Percentiles rank a stretch among this genome's conserved stretches.
Conservation (phyloP, 2,888 invertebrate species). For the Teinopalpus imperialis region DNA sequence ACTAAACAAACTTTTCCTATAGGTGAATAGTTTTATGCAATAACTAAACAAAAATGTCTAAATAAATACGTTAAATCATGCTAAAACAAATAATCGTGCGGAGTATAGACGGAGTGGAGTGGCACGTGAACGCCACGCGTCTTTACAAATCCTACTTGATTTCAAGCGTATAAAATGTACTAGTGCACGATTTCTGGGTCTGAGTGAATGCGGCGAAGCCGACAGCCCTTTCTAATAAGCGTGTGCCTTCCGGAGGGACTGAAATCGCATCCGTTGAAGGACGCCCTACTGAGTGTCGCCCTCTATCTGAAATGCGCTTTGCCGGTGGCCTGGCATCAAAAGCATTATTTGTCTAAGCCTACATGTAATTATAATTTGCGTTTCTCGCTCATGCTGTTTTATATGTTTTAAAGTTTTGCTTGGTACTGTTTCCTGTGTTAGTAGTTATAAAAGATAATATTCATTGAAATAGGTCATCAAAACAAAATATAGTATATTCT, state of each 20-base stretch:
- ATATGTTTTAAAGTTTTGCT: conserved; percentile 8
- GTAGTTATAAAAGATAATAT: too few relatives aligned
- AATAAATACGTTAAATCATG: conserved; percentile 72
- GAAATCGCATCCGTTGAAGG: conserved; percentile 46
- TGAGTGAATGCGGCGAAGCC: conserved; percentile 44
- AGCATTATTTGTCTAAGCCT: conserved; percentile 19
- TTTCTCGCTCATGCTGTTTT: conserved; percentile 7
- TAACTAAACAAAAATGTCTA: conserved; percentile 29
- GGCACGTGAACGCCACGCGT: conserved; percentile 53
- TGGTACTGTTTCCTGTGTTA: too few relatives aligned
- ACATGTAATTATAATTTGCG: conserved; percentile 20
- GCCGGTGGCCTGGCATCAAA: conserved; percentile 9
- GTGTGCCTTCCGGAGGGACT: conserved; percentile 48
- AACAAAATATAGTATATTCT: too few relatives aligned
- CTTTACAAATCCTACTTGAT: conserved; percentile 44
- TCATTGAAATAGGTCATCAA: too few relatives aligned
- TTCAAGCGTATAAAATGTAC: conserved; percentile 41
- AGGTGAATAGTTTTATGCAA: conserved; percentile 2
- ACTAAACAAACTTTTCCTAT: conserved; percentile 1
- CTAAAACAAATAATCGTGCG: conserved; percentile 68
- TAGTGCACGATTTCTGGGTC: conserved; percentile 29
- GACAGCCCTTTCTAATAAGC: conserved; percentile 66
- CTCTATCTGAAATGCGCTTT: conserved; percentile 22
- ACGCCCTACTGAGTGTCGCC: conserved; percentile 37
- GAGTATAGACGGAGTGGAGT: conserved; percentile 34